Evolutionary conservation across 2,113 vertebrate species (phyloP).

Genomic region (Hiodon alosoides): DNA sequence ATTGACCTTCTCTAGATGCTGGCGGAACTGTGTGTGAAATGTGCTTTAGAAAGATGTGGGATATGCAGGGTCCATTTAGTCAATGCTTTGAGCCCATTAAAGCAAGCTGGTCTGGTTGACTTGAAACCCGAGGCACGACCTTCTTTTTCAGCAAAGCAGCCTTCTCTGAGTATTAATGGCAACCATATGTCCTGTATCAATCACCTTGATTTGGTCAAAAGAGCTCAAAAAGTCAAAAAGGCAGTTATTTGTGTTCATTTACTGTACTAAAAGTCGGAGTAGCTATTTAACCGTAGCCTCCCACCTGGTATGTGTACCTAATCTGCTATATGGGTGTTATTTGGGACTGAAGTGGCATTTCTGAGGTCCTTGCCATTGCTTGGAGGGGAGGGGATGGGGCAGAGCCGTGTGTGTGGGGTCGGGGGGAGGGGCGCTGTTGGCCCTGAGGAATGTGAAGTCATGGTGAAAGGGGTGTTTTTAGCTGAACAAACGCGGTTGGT

Average conservation of each 20-base stretch:
- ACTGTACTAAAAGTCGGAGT: too few relatives aligned
- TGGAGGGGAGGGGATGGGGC: not conserved
- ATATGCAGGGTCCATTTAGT: conserved; percentile 59
- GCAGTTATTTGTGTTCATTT: not conserved
- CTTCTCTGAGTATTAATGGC: not conserved
- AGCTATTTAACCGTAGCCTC: too few relatives aligned
- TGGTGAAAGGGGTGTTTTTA: conserved; percentile 52
- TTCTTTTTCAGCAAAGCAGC: conserved; percentile 2
- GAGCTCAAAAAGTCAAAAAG: not conserved
- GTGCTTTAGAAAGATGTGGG: conserved; percentile 49
- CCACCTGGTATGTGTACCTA: too few relatives aligned
- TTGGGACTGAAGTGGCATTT: too few relatives aligned
- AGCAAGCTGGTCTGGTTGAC: conserved; percentile 23
- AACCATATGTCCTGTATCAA: not conserved
- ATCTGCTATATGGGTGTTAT: too few relatives aligned
- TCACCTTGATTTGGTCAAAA: conserved; percentile 4
- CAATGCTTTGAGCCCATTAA: conserved; percentile 38
- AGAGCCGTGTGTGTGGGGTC: conserved; percentile 25
- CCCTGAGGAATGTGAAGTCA: conserved; percentile 62
- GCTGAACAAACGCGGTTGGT: conserved; percentile 59
- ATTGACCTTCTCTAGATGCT: conserved; percentile 43
- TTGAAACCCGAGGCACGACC: not conserved
- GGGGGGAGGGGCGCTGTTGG: conserved; percentile 48
- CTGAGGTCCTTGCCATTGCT: not conserved
- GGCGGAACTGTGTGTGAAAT: conserved; percentile 42